Base-by-base conservation (phyloP, 1,140 invertebrate species). In the Leucophenga varia region DNA sequence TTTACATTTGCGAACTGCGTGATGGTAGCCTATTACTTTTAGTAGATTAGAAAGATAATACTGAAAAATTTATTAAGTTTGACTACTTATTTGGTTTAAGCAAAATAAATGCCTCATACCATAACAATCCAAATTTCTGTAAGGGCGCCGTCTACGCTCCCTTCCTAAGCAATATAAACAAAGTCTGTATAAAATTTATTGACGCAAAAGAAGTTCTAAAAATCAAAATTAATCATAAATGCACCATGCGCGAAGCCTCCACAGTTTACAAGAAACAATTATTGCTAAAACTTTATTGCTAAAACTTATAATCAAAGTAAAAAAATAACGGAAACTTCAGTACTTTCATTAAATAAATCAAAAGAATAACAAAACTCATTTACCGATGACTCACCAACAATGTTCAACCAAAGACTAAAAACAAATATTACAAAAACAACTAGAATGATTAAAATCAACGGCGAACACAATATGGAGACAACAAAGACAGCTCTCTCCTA, bases 191-290 rank as follows among this genome's bases (percentile, higher is more conserved):
- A n/a, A n/a, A n/a, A n/a, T n/a, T n/a, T n/a, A n/a, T n/a, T n/a
- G n/a, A n/a, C n/a, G n/a, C n/a, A 17, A 38, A 38, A 38, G 37
- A 38, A 38, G 19, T 38, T 38, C 17, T 38, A 38, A 38, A 38
- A 38, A 38, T 38, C 19, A 38, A 38, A 38, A 38, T 21, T 3
- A 13, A 38, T 10, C 37, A 18, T 21, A 38, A 17, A 38, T 38
- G 37, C 37, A 19, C 37, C 8, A 18, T 38, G 16, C 14, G 19
- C 14, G 17, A 38, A 38, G 37, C 37, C 12, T 17, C 12, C 14
- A 18, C 14, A 17, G 20, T 17, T 12, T 38, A 38, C 9, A 12
- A 18, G 20, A 18, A 13, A 38, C 37, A 38, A 38, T 21, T 38
- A 12, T 18, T 18, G 14, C n/a, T n/a, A n/a, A n/a, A n/a, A n/a